Evolutionary conservation across 2,797 vertebrate species (phyloP).

Genomic region (Phrynocephalus guinanensis): DNA sequence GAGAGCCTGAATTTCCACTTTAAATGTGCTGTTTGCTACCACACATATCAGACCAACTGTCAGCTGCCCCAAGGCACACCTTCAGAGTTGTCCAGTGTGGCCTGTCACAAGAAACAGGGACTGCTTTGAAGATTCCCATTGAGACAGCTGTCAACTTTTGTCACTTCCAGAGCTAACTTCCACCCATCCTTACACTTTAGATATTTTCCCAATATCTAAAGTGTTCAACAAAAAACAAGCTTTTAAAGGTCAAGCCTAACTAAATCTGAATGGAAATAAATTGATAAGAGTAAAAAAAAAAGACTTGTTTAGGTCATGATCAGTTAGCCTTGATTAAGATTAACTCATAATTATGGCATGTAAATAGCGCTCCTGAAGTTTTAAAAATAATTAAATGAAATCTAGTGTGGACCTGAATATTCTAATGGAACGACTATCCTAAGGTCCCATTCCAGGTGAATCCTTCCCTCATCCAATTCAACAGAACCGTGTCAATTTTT

Average conservation of each 20-base stretch:
- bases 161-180: background rate
- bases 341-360: no score
- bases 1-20: background rate
- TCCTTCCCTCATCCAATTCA: no score
- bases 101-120: background rate
- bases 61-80: background rate
- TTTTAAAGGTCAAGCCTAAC: background rate
- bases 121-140: background rate
- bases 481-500: background rate
- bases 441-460: background rate
- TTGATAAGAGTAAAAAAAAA: background rate
- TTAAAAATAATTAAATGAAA: background rate
- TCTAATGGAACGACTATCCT: background rate
- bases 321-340: background rate
- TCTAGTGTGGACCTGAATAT: background rate
- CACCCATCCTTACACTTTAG: no score
- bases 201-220: background rate
- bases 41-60: background rate
- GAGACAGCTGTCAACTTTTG: background rate
- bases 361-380: background rate
- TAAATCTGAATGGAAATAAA: background rate
- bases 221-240: background rate
- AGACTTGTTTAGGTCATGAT: background rate
- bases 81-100: background rate
- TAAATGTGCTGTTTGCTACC: background rate